These are phyloP conservation scores for Pteruthius melanotis DNA, from an alignment of 2,113 vertebrate genomes.

Conservation along the genomic window DNA sequence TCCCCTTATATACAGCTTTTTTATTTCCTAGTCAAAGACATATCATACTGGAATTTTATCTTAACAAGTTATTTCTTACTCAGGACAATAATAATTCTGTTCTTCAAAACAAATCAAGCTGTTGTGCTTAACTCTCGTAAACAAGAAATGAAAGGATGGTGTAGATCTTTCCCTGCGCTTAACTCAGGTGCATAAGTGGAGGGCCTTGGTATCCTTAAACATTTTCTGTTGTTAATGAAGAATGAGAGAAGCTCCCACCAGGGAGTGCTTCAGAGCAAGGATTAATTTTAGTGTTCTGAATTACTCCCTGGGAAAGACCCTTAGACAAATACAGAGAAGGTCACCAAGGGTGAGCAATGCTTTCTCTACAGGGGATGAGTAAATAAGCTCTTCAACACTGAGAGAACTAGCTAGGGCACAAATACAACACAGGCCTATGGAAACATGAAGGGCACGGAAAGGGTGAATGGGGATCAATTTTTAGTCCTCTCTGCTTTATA, in stretches of 20 bases:
- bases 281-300: conserved; percentile 32
- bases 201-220: neutral
- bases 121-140: neutral
- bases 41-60: neutral
- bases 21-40: neutral
- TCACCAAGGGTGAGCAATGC: neutral
- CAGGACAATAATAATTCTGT: neutral
- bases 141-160: neutral
- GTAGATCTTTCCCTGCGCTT: neutral
- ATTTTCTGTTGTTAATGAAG: neutral
- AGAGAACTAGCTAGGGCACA: accelerated
- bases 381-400: neutral
- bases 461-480: neutral
- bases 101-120: neutral
- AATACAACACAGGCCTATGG: neutral
- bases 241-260: neutral
- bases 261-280: conserved; percentile 6
- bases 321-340: conserved; percentile 6
- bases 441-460: neutral
- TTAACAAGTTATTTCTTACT: neutral
- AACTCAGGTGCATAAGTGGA: neutral
- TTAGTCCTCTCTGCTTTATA: neutral
- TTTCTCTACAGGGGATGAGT: neutral
- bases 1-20: neutral
- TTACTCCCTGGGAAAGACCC: neutral